Evolutionary conservation across 2,888 invertebrate genomes (phyloP).

Genomic region (Dascillus cervinus): DNA sequence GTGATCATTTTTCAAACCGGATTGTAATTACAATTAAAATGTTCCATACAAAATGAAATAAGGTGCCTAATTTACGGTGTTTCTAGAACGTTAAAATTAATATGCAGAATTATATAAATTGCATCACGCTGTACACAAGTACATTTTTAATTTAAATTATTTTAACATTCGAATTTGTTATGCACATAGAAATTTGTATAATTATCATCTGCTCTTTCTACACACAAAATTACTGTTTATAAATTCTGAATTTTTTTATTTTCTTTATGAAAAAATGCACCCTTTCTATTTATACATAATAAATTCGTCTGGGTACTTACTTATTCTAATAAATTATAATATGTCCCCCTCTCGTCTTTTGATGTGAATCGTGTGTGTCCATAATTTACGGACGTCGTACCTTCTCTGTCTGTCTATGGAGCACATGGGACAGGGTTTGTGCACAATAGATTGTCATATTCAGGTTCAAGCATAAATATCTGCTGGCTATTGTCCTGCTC

Average conservation of each 20-base stretch:
- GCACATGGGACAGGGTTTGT: conserved; percentile 26
- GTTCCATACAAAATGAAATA: no score
- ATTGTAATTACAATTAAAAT: no score
- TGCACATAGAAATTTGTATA: conserved; percentile 13
- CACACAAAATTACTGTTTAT: conserved; percentile 14
- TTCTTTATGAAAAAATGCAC: conserved; percentile 16
- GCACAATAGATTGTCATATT: conserved; percentile 34
- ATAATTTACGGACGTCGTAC: no score
- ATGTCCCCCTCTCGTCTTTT: conserved; percentile 17
- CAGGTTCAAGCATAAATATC: conserved; percentile 32
- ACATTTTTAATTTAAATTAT: no score
- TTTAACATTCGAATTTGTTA: conserved; percentile 15
- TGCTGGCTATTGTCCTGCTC: conserved; percentile 27
- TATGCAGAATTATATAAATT: no score
- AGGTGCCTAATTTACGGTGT: no score
- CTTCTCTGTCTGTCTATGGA: no score
- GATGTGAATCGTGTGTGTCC: conserved; percentile 23
- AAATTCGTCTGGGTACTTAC: conserved; percentile 11
- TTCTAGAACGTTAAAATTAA: no score
- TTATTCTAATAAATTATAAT: conserved; percentile 17
- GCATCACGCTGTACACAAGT: no score
- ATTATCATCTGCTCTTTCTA: conserved; percentile 15
- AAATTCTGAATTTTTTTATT: conserved; percentile 18
- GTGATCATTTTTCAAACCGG: no score
- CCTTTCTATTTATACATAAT: no score